Evolutionary conservation across 2,797 vertebrate species (phyloP).

Genomic region (Lepilemur septentrionalis): DNA sequence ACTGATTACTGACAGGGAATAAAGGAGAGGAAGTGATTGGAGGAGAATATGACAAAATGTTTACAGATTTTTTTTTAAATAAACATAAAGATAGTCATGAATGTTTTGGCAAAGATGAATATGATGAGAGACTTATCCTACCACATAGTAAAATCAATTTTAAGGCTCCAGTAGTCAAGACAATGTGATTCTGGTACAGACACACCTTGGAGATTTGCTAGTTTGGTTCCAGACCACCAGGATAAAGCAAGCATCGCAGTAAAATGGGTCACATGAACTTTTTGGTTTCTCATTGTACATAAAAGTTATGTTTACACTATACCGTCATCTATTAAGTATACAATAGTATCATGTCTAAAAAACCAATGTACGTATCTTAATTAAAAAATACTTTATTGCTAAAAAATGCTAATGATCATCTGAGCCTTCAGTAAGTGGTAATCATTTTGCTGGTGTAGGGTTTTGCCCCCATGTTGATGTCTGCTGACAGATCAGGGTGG

Average conservation of each 20-base stretch:
- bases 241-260: background rate
- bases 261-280: background rate
- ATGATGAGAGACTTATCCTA: background rate
- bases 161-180: background rate
- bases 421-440: background rate
- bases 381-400: background rate
- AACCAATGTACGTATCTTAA: background rate
- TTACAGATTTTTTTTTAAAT: background rate
- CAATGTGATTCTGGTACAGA: background rate
- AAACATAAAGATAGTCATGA: background rate
- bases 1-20: background rate
- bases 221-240: background rate
- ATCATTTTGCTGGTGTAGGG: background rate
- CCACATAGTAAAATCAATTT: background rate
- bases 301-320: background rate
- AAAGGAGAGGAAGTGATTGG: background rate
- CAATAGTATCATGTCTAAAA: background rate
- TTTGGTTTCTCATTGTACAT: background rate
- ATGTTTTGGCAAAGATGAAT: background rate
- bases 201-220: background rate
- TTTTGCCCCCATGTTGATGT: background rate
- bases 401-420: background rate
- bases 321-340: background rate
- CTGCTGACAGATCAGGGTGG: background rate
- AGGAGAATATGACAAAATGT: background rate